phyloP scores from a whole-genome alignment of 2,888 invertebrate species.

The Plagodis pulveraria region DNA sequence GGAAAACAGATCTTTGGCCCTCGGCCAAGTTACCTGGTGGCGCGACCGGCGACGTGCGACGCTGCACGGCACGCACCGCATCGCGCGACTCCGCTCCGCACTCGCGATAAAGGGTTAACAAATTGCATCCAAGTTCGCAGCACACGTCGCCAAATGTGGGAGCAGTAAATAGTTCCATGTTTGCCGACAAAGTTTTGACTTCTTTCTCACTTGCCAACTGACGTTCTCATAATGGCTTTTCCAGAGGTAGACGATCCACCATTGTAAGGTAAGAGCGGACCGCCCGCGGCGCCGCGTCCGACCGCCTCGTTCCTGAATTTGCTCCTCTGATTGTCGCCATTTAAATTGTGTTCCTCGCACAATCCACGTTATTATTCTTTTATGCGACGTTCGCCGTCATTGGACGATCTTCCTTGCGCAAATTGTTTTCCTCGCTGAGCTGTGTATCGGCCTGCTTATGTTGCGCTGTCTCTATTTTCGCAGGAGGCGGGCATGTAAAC shows the following conservation, averaged over 20 bases:
- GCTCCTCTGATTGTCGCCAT: slow-evolving; percentile 69
- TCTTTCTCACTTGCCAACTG: slow-evolving; percentile 73
- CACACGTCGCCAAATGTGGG: slow-evolving; percentile 76
- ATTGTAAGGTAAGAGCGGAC: slow-evolving; percentile 55
- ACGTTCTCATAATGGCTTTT: slow-evolving; percentile 72
- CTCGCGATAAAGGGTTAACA: slow-evolving; percentile 78
- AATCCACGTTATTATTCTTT: slow-evolving; percentile 74
- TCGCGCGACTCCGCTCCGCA: slow-evolving; percentile 52
- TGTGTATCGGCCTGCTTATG: slow-evolving; percentile 56
- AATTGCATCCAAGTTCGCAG: slow-evolving; percentile 77
- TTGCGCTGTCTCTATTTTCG: slow-evolving; percentile 64
- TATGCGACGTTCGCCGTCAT: slow-evolving; percentile 48
- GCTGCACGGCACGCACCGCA: slow-evolving; percentile 40
- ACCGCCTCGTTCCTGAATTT: slow-evolving; percentile 56
- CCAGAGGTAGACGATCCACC: slow-evolving; percentile 53
- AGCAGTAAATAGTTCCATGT: slow-evolving; percentile 78
- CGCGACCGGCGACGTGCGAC: slow-evolving; percentile 24
- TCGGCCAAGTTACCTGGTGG: slow-evolving; percentile 77
- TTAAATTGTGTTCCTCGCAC: slow-evolving; percentile 74
- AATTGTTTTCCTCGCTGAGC: slow-evolving; percentile 56
- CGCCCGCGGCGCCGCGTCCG: slow-evolving; percentile 54
- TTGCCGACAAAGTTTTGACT: slow-evolving; percentile 77
- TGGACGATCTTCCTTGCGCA: slow-evolving; percentile 48
- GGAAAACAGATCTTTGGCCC: slow-evolving; percentile 83
- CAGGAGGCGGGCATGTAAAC: slow-evolving; percentile 65